Conservation (phyloP, 2,113 vertebrate species). For the Brienomyrus brachyistius region DNA sequence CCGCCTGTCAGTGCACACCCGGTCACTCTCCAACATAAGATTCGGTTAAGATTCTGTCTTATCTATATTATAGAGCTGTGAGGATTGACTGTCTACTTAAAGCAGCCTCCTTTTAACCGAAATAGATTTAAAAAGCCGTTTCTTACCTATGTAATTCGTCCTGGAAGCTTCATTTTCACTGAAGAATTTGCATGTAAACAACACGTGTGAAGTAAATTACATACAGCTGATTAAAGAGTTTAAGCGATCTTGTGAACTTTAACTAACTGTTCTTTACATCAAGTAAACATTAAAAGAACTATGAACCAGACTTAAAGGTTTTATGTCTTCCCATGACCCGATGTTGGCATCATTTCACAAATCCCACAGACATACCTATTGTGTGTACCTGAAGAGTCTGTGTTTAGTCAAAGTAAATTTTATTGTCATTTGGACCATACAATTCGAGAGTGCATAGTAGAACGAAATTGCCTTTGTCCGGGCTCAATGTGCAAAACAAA, state of each 20-base stretch:
- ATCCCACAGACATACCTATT: neutral
- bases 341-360: neutral
- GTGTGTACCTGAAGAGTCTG: neutral
- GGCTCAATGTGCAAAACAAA: too few relatives aligned
- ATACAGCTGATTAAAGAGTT: neutral
- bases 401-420: neutral
- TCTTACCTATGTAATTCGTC: neutral
- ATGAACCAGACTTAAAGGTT: neutral
- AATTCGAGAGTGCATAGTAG: too few relatives aligned
- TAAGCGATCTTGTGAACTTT: neutral
- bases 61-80: neutral
- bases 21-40: neutral
- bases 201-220: neutral
- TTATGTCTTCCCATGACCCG: neutral
- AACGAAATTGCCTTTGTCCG: too few relatives aligned
- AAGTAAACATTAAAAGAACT: neutral
- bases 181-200: neutral
- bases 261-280: neutral
- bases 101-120: neutral
- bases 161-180: neutral
- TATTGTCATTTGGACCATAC: too few relatives aligned
- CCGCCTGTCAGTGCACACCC: neutral
- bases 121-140: neutral
- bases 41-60: neutral
- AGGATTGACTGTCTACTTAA: neutral